These are phyloP conservation scores for Cyanoramphus novaezelandiae DNA, from an alignment of 2,113 vertebrate species.

Conservation along the genomic window DNA sequence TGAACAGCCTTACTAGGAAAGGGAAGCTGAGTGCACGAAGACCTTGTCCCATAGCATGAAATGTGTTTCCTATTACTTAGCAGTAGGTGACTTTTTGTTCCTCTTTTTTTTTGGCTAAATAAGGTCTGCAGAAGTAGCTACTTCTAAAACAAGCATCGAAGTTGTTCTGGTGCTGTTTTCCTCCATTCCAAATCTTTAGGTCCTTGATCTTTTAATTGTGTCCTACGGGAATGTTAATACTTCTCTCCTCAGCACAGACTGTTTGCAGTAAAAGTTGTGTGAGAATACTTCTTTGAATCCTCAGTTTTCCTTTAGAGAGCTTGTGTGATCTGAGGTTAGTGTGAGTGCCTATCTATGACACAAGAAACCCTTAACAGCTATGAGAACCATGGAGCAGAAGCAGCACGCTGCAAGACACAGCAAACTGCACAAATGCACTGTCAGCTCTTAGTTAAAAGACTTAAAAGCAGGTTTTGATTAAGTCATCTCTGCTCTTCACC, in stretches of 20 bases:
- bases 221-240: neutral
- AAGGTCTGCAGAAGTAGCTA: neutral
- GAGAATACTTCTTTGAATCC: neutral
- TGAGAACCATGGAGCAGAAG: neutral
- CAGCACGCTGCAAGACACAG: neutral
- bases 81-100: neutral
- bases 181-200: neutral
- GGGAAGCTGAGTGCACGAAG: neutral
- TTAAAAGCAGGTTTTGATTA: neutral
- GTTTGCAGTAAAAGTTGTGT: neutral
- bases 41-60: neutral
- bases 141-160: neutral
- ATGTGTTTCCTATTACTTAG: neutral
- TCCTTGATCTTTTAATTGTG: neutral
- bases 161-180: neutral
- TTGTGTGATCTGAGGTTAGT: neutral
- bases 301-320: neutral
- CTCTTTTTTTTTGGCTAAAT: neutral
- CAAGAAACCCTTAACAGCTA: neutral
- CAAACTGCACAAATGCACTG: neutral
- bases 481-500: neutral
- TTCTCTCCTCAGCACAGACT: accelerated
- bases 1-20: neutral
- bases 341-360: neutral
- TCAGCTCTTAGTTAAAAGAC: neutral